These are phyloP conservation scores for Apostichopus parvimensis DNA, from an alignment of 35 echinoderm and acorn worm genomes.

Conservation along the genomic window DNA sequence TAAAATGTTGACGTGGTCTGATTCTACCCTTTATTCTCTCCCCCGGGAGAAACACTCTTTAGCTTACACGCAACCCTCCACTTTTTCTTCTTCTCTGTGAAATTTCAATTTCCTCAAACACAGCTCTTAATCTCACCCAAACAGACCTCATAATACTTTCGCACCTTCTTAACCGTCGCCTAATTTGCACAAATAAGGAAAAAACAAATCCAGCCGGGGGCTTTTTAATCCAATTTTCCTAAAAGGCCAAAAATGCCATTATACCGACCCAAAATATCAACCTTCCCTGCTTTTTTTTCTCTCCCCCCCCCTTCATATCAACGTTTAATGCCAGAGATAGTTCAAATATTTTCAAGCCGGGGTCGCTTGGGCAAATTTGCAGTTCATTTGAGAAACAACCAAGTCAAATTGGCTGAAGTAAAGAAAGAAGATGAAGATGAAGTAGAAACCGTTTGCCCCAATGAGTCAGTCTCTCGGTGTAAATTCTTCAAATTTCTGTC, in stretches of 20 bases:
- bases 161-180: slow-evolving; percentile 64
- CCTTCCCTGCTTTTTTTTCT: slow-evolving; percentile 25
- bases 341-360: slow-evolving; percentile 57
- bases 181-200: slow-evolving; percentile 66
- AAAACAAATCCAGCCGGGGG: slow-evolving; percentile 65
- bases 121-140: slow-evolving; percentile 64
- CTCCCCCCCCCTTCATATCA: slow-evolving; percentile 2
- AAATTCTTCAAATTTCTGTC: slow-evolving; percentile 56
- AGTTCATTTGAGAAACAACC: slow-evolving; percentile 49
- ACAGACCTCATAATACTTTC: slow-evolving; percentile 63
- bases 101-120: slow-evolving; percentile 64
- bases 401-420: slow-evolving; percentile 51
- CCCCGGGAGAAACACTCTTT: slow-evolving; percentile 42
- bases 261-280: slow-evolving; percentile 56
- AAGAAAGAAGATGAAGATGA: neutral
- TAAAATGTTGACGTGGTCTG: slow-evolving; percentile 30
- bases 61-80: slow-evolving; percentile 17
- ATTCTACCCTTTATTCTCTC: slow-evolving; percentile 24
- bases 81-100: slow-evolving; percentile 40
- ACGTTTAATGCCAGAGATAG: slow-evolving; percentile 37
- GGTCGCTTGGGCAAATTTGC: slow-evolving; percentile 56
- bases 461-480: slow-evolving; percentile 27
- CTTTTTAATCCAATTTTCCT: slow-evolving; percentile 70
- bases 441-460: neutral
- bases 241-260: slow-evolving; percentile 66